Evolutionary conservation across 1,140 invertebrate genomes (phyloP), one percentile per base, ranked within the genome.

Genomic region (Agrypnia vestita): DNA sequence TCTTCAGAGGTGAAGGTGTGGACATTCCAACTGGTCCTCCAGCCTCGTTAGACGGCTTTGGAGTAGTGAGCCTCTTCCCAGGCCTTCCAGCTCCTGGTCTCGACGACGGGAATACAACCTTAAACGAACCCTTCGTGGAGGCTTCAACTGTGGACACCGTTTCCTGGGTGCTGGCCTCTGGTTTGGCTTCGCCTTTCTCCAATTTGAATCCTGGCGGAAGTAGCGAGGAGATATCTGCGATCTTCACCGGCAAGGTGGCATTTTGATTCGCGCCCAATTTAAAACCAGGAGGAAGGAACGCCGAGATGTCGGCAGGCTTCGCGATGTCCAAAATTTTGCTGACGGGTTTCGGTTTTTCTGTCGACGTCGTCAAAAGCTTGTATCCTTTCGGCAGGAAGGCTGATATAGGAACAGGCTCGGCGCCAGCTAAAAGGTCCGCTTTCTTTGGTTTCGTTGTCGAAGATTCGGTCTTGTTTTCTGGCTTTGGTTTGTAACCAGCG

Each of bases 51-150:
- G 74, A 49, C 53, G 88, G 74, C 85, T 90, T 87, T 0, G 91
- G 88, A 3, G 92, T 93, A 19, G 93, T 93, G 8, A 91, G 86
- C 85, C 93, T 92, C 56, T 91, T 87, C 3, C 88, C 86, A 6
- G 92, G 89, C 80, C 93, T 90, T 80, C 93, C 90, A n/a, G 93
- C 93, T 56, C 94, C 94, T 44, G 94, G 93, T 85, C 94, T 90
- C 78, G 94, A 95, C 78, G 93, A 95, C 8, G 95, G 95, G 82
- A 96, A 96, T 3, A 96, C 94, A 10, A 96, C 86, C 86, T 95
- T 95, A 15, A 89, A 77, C 53, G 90, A 86, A 56, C 89, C 87
- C 0, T 89, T 88, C 6, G 89, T 85, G 53, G 75, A 47, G 9
- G 46, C 21, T 35, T n/a, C 53, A 47, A 87, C 84, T 13, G 84